phyloP scores from a whole-genome alignment of 1,140 invertebrate genomes.

The Tetranychus urticae region DNA sequence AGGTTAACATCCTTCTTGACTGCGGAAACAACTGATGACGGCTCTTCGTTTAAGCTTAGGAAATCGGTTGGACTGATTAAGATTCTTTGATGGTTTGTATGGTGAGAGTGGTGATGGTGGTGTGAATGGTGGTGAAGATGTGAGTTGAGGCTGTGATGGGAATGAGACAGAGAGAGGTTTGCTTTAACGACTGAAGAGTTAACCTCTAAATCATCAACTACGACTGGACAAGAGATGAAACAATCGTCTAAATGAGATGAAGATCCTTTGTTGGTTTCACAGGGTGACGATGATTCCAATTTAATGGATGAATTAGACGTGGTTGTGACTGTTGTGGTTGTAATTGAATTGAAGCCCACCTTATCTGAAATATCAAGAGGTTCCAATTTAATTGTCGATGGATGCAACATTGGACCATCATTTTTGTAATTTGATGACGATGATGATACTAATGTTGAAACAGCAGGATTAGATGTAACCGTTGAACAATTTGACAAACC shows the following conservation, averaged over 20 bases:
- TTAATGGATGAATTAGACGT: too few species aligned
- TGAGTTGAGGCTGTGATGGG: background rate
- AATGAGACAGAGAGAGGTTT: background rate
- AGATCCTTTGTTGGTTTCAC: too few species aligned
- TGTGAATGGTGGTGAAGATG: background rate
- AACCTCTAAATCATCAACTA: background rate
- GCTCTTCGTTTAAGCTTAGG: slow-evolving; percentile 1
- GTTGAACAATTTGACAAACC: background rate
- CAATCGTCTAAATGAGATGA: too few species aligned
- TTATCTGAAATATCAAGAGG: background rate
- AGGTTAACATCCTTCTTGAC: slow-evolving; percentile 5
- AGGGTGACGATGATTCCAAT: too few species aligned
- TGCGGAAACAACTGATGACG: background rate
- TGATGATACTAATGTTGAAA: background rate
- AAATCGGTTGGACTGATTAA: slow-evolving; percentile 6
- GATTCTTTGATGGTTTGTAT: background rate
- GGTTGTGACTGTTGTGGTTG: too few species aligned
- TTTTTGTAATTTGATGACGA: background rate
- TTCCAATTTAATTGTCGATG: background rate
- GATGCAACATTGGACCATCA: background rate
- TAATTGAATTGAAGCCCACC: too few species aligned
- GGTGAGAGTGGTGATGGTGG: background rate
- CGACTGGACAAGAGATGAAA: too few species aligned
- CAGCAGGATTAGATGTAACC: background rate
- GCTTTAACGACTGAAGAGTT: background rate